A percentile compares a stretch with the other conserved stretches of the same genome.
Evolutionary conservation across 64 coral and sea anemone species (phyloP).

Genomic region (Montipora capricornis): DNA sequence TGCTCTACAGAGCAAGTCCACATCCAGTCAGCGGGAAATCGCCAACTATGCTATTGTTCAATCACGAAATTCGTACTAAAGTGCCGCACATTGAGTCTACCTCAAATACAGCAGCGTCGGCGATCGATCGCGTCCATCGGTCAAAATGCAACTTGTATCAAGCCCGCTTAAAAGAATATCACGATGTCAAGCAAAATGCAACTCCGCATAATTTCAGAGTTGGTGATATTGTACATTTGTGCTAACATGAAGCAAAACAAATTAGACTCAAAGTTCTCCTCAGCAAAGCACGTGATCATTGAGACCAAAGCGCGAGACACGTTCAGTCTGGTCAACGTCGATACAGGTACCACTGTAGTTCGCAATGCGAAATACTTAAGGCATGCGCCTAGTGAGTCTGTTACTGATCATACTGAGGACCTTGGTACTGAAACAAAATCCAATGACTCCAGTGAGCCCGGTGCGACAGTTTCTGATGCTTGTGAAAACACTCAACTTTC

Average conservation of each 20-base stretch:
- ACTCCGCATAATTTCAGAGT: conserved; percentile 2
- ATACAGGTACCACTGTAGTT: conserved; percentile 2
- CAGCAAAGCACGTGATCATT: conserved; percentile 51
- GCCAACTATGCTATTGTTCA: conserved; percentile 53
- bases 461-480: too few relatives aligned
- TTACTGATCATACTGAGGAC: neutral
- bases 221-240: conserved; percentile 52
- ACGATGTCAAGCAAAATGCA: conserved; percentile 11
- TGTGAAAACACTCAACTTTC: too few relatives aligned
- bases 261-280: neutral
- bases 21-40: neutral
- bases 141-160: conserved; percentile 22
- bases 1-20: neutral
- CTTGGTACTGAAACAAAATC: neutral
- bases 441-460: too few relatives aligned
- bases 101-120: neutral
- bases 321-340: conserved; percentile 5
- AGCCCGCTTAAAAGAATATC: conserved; percentile 16
- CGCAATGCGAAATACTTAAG: conserved; percentile 48
- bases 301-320: conserved; percentile 35
- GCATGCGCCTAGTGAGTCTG: too few relatives aligned
- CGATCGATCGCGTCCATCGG: neutral
- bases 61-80: conserved; percentile 46
- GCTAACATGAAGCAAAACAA: too few relatives aligned
- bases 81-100: neutral